Base-by-base conservation (phyloP, 1,140 invertebrate genomes). In the Trichogramma pretiosum region DNA sequence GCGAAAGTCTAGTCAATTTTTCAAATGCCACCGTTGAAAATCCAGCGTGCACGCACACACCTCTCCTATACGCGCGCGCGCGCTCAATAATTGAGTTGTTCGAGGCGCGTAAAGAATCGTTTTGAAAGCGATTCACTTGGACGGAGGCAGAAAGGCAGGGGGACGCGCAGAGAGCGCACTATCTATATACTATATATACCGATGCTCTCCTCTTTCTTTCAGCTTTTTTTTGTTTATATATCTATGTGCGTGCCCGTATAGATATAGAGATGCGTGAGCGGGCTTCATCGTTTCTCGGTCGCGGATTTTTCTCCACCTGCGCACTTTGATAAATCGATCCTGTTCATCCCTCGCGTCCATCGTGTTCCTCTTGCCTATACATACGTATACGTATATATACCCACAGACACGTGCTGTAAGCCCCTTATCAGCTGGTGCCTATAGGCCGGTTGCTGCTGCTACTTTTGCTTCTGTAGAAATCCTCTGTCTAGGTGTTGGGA, bases 271-370 rank as follows among this genome's bases (percentile, higher is more conserved):
- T 40, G 48, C 44, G 42, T 26, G 30, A 47, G 30, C 17, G 28
- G 36, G 53, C 49, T 60, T 57, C 51, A 53, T 61, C 55, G 51
- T 55, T 59, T 52, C 49, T 57, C 48, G 35, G 44, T 54, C 56
- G 53, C 52, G 53, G 45, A 59, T 60, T 58, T 50, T 35, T 59
- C 56, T 56, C 57, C 56, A 60, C 60, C 59, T 64, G 59, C 60
- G 48, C 36, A 53, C 47, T 44, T 55, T 68, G 63, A 68, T 67
- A 64, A 63, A 68, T 66, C 62, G 59, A 50, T 57, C 42, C 53
- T 52, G 57, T 61, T 50, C 57, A 61, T 62, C 61, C 52, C 53
- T 45, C 32, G 39, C 23, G 21, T 46, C 28, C 18, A 14, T 44
- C 55, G 48, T 55, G 50, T 55, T 57, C 45, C 55, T 55, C 53